Conservation (phyloP, 2,113 vertebrate species). For the Gymnorhina tibicen region DNA sequence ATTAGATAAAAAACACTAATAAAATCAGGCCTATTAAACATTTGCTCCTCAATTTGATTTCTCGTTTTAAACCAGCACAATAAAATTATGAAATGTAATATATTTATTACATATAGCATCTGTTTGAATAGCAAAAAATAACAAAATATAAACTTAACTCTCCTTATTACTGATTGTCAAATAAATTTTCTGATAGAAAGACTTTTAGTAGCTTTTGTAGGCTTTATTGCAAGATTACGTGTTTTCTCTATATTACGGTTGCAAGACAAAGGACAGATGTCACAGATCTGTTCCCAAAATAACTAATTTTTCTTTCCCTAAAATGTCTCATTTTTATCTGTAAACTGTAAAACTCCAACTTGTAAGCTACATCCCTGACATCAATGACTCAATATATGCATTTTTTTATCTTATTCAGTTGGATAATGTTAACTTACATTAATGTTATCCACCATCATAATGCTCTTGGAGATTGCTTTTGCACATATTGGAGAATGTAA, state of each 20-base stretch:
- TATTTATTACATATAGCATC: background rate
- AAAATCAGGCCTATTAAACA: conserved; percentile 16
- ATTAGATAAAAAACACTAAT: conserved; percentile 27
- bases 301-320: background rate
- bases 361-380: background rate
- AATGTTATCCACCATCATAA: accelerated
- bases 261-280: background rate
- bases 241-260: background rate
- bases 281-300: background rate
- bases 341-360: background rate
- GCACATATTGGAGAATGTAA: background rate
- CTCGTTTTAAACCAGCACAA: background rate
- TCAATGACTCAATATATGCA: accelerated
- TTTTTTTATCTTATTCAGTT: background rate
- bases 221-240: background rate
- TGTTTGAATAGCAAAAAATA: conserved; percentile 7
- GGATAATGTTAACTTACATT: background rate
- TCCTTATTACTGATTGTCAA: background rate
- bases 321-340: background rate
- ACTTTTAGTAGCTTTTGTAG: background rate
- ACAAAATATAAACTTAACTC: background rate
- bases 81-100: background rate
- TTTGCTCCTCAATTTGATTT: background rate
- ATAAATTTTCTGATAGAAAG: conserved; percentile 13
- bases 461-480: background rate